phyloP scores from a whole-genome alignment of 1,140 invertebrate genomes.

The Lethrus apterus region DNA sequence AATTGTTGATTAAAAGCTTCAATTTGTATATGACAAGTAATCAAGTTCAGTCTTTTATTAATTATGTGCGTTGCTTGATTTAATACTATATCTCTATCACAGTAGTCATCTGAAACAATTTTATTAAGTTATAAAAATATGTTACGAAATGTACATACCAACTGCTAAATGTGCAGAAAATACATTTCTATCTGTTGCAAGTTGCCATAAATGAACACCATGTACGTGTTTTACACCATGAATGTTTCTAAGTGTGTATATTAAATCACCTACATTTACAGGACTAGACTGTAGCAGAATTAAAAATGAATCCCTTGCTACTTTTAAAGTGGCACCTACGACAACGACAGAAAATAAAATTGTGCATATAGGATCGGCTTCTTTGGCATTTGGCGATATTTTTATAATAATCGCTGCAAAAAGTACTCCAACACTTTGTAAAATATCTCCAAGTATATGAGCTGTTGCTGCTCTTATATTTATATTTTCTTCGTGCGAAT shows the following conservation, averaged over 20 bases:
- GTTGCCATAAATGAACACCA: constrained; percentile 72
- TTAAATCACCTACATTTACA: constrained; percentile 48
- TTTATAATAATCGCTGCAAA: constrained; percentile 35
- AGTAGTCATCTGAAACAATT: constrained; percentile 41
- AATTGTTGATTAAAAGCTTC: constrained; percentile 40
- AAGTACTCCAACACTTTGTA: constrained; percentile 57
- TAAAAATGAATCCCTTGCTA: constrained; percentile 65
- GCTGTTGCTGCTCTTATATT: constrained; percentile 86
- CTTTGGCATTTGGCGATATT: constrained; percentile 61
- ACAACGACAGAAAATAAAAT: constrained; percentile 81
- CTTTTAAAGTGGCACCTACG: constrained; percentile 67
- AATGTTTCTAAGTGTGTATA: constrained; percentile 49
- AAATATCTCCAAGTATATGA: constrained; percentile 85
- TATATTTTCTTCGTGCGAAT: constrained; percentile 53
- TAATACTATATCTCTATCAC: constrained; percentile 47
- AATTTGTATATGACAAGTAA: constrained; percentile 57
- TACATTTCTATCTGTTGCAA: constrained; percentile 64
- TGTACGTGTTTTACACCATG: constrained; percentile 68
- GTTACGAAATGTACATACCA: constrained; percentile 45
- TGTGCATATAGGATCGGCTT: constrained; percentile 85
- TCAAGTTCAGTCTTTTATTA: constrained; percentile 47
- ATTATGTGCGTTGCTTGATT: constrained; percentile 47
- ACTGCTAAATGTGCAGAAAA: constrained; percentile 68
- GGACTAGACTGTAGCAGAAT: constrained; percentile 79
- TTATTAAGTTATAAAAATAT: not conserved